Evolutionary conservation across 2,888 invertebrate species (phyloP).

Genomic region (Oscheius sp.): DNA sequence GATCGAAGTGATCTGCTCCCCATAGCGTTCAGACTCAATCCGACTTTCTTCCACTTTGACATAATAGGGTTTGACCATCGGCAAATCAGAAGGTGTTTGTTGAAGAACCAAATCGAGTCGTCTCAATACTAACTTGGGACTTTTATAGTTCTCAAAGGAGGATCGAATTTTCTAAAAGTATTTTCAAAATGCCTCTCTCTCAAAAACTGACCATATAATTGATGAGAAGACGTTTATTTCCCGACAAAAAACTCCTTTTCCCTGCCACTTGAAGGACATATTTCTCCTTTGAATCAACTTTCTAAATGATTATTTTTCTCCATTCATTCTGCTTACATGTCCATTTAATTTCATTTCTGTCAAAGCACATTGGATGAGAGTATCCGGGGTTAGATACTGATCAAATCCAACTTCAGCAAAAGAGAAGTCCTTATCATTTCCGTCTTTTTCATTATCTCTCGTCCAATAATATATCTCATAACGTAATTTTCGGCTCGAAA

Average conservation of each 20-base stretch:
- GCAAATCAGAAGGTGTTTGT: constrained; percentile 44
- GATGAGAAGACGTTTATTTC: constrained; percentile 40
- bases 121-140: constrained; percentile 59
- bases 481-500: constrained; percentile 16
- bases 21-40: constrained; percentile 24
- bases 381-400: constrained; percentile 23
- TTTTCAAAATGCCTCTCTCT: neutral
- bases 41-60: constrained; percentile 48
- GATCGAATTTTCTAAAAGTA: constrained; percentile 61
- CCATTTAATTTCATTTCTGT: constrained; percentile 13
- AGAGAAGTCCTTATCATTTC: constrained; percentile 19
- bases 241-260: constrained; percentile 55
- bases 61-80: constrained; percentile 56
- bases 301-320: constrained; percentile 28
- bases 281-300: constrained; percentile 39
- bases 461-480: constrained; percentile 47
- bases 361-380: constrained; percentile 30
- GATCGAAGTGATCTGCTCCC: constrained; percentile 32
- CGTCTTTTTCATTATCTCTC: constrained; percentile 10
- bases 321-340: constrained; percentile 6
- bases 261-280: constrained; percentile 66
- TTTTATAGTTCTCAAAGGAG: constrained; percentile 61
- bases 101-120: constrained; percentile 48
- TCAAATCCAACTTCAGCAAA: constrained; percentile 11
- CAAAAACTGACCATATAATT: constrained; percentile 58